phyloP scores from a whole-genome alignment of 1,140 invertebrate genomes.

The Andricus grossulariae region DNA sequence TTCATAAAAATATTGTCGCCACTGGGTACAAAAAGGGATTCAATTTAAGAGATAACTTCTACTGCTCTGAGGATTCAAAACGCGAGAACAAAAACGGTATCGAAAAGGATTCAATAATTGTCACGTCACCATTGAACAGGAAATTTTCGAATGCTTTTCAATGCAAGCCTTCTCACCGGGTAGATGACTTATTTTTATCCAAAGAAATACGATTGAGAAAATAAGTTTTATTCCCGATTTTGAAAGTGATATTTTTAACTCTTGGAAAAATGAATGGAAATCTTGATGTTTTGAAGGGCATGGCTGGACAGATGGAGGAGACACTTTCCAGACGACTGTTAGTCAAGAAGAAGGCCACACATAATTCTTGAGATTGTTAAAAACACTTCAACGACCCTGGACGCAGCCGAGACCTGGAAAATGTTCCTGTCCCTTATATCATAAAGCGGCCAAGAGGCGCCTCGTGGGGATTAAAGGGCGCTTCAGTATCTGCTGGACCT shows the following conservation, averaged over 20 bases:
- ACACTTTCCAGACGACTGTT: constrained; percentile 67
- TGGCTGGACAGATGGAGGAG: constrained; percentile 49
- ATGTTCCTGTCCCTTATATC: constrained; percentile 55
- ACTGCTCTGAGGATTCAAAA: no score
- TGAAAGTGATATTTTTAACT: not conserved
- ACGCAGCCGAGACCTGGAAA: constrained; percentile 58
- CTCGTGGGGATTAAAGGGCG: constrained; percentile 49
- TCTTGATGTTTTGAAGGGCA: constrained; percentile 36
- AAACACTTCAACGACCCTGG: constrained; percentile 59
- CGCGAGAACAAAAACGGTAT: no score
- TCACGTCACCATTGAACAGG: no score
- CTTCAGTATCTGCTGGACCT: constrained; percentile 8
- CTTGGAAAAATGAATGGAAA: constrained; percentile 40
- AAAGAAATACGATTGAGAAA: no score
- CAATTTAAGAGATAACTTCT: no score
- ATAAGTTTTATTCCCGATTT: no score
- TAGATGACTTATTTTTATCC: no score
- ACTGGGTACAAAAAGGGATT: no score
- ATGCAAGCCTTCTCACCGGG: no score
- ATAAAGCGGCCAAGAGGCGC: constrained; percentile 33
- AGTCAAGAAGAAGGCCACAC: constrained; percentile 49
- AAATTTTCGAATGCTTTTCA: no score
- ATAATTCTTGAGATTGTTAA: constrained; percentile 66
- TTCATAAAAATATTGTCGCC: no score
- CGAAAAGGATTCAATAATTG: no score